A percentile compares a stretch with the other conserved stretches of the same genome.
phyloP scores from a whole-genome alignment of 2,113 vertebrate genomes.

The Channa maculata region DNA sequence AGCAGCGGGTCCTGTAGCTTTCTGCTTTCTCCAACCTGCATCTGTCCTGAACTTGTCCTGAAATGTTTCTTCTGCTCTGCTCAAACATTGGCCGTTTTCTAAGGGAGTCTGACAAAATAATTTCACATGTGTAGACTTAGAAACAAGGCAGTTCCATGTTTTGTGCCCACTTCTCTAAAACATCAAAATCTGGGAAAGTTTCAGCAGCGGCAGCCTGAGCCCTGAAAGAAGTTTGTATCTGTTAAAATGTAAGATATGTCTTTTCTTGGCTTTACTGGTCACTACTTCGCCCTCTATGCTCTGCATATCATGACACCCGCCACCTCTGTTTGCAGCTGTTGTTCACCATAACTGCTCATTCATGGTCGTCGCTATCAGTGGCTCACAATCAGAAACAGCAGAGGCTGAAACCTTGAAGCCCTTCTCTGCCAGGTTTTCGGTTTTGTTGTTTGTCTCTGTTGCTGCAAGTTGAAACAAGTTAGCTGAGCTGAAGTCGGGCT shows the following conservation, averaged over 20 bases:
- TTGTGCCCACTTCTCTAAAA: too few relatives aligned
- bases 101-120: not conserved
- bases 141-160: too few relatives aligned
- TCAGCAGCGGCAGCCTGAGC: too few relatives aligned
- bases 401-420: not conserved
- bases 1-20: not conserved
- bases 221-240: too few relatives aligned
- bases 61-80: not conserved
- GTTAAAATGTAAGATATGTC: too few relatives aligned
- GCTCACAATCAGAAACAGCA: not conserved
- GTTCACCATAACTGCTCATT: too few relatives aligned
- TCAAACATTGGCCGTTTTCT: not conserved
- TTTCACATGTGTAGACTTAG: too few relatives aligned
- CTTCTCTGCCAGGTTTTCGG: not conserved
- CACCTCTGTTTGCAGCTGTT: too few relatives aligned
- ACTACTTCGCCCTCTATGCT: too few relatives aligned
- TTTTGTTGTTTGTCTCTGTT: not conserved
- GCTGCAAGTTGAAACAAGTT: constrained; percentile 23
- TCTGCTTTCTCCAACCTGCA: not conserved
- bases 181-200: too few relatives aligned
- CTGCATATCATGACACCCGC: too few relatives aligned
- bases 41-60: not conserved
- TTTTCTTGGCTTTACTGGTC: too few relatives aligned
- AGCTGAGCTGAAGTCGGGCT: not conserved
- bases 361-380: not conserved